Conservation (phyloP, 2,113 vertebrate genomes). For the Dendrocopos noguchii region DNA sequence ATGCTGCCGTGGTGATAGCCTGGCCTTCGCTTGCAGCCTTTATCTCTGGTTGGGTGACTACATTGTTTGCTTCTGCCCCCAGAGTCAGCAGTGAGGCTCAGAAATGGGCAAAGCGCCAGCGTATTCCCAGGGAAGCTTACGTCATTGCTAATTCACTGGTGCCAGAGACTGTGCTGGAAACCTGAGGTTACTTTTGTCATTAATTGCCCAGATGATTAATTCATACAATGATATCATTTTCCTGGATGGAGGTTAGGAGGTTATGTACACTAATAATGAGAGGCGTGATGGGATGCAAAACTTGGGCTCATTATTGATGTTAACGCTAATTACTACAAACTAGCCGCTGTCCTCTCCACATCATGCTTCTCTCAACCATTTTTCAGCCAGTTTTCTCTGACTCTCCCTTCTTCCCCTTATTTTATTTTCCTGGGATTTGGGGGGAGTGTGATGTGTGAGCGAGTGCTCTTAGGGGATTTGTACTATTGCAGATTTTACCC, state of each 20-base stretch:
- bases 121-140: not conserved
- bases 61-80: slow-evolving; percentile 43
- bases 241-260: slow-evolving; percentile 14
- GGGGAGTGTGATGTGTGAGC: not conserved
- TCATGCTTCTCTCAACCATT: not conserved
- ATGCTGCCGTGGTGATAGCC: not conserved
- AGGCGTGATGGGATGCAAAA: not conserved
- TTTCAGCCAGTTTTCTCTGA: not conserved
- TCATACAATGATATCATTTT: slow-evolving; percentile 45
- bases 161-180: slow-evolving; percentile 51
- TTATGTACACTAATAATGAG: not conserved
- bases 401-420: accelerated
- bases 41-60: not conserved
- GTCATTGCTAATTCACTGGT: slow-evolving; percentile 3
- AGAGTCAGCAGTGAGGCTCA: not conserved
- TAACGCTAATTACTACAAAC: not conserved
- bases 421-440: too few relatives aligned
- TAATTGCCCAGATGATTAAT: slow-evolving; percentile 58
- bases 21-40: not conserved
- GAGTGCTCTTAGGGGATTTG: not conserved
- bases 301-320: not conserved
- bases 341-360: not conserved
- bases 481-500: not conserved
- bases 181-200: slow-evolving; percentile 22
- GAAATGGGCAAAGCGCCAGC: not conserved